Conservation (phyloP, 2,888 invertebrate species). For the Microplitis deprimator region DNA sequence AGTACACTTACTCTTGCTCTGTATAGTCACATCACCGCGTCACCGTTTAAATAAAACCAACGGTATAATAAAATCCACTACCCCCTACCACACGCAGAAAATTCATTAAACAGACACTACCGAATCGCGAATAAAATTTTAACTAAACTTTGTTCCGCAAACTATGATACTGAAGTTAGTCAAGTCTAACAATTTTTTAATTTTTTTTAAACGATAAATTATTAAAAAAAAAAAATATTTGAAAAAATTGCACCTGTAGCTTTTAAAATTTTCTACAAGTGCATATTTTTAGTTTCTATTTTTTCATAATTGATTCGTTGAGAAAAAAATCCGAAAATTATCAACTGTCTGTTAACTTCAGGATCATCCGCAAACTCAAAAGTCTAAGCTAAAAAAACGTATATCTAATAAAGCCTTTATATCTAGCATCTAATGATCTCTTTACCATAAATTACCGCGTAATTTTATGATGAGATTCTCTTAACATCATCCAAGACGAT, state of each 20-base stretch:
- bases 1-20: slow-evolving; percentile 23
- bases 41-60: slow-evolving; percentile 27
- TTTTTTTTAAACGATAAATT: too few species aligned
- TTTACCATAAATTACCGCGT: not conserved
- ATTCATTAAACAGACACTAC: not conserved
- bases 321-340: too few species aligned
- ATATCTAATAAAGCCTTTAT: not conserved
- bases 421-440: slow-evolving; percentile 6
- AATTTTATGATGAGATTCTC: slow-evolving; percentile 12
- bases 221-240: too few species aligned
- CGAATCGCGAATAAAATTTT: not conserved
- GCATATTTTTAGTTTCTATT: too few species aligned
- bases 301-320: too few species aligned
- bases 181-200: too few species aligned
- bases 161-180: too few species aligned
- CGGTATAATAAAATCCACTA: slow-evolving; percentile 30
- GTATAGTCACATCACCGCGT: slow-evolving; percentile 47
- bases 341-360: too few species aligned
- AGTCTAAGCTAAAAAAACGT: not conserved
- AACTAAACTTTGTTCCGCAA: not conserved
- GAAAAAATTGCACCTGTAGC: too few species aligned
- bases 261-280: too few species aligned
- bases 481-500: not conserved
- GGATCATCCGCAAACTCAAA: not conserved
- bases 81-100: slow-evolving; percentile 32